Evolutionary conservation across 2,888 invertebrate species (phyloP).

Genomic region (Nudaria mundana): DNA sequence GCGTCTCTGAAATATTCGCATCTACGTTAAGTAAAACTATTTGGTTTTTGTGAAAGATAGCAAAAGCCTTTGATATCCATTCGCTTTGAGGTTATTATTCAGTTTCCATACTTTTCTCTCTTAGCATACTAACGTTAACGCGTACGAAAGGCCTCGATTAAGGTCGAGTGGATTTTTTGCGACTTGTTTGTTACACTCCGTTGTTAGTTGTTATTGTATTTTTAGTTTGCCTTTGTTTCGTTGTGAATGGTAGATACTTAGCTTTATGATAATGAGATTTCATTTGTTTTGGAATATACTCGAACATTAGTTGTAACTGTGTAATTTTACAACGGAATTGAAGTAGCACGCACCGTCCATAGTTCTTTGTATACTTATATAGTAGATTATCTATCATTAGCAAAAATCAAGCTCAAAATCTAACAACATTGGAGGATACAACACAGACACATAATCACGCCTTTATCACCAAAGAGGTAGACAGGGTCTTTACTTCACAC

Average conservation of each 20-base stretch:
- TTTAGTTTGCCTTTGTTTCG: slow-evolving; percentile 6
- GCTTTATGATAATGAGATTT: slow-evolving; percentile 1
- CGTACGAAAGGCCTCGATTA: slow-evolving; percentile 24
- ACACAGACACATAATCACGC: too few relatives aligned
- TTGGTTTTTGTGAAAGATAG: slow-evolving; percentile 3
- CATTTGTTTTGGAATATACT: slow-evolving; percentile 5
- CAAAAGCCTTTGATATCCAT: slow-evolving; percentile 17
- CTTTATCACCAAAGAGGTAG: too few relatives aligned
- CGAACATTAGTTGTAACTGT: too few relatives aligned
- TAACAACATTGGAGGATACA: too few relatives aligned
- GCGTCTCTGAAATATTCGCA: too few relatives aligned
- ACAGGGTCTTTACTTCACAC: too few relatives aligned
- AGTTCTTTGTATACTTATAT: too few relatives aligned
- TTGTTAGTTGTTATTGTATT: slow-evolving; percentile 12
- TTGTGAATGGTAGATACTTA: slow-evolving; percentile 3
- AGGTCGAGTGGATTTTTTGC: slow-evolving; percentile 23
- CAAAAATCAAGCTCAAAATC: too few relatives aligned
- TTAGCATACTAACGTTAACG: slow-evolving; percentile 22
- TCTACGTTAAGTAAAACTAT: too few relatives aligned
- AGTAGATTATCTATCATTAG: too few relatives aligned
- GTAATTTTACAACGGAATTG: too few relatives aligned
- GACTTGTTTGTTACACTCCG: slow-evolving; percentile 10
- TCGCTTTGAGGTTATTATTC: slow-evolving; percentile 50
- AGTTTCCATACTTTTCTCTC: slow-evolving; percentile 39
- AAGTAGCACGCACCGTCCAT: too few relatives aligned